Evolutionary conservation across 1,140 invertebrate species (phyloP).

Genomic region (Apis dorsata): DNA sequence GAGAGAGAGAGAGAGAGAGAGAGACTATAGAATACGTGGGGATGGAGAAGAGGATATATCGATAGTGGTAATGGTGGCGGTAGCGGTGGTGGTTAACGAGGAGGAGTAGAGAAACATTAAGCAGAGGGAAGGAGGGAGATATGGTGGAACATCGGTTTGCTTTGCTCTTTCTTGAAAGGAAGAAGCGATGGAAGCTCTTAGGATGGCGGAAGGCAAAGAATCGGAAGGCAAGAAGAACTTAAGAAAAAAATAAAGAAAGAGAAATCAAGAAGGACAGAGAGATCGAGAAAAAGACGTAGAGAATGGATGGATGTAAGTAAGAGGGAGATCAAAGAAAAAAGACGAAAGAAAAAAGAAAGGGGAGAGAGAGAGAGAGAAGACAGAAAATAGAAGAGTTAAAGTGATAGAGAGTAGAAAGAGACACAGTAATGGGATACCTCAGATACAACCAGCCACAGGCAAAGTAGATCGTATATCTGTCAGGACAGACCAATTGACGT

Average conservation of each 20-base stretch:
- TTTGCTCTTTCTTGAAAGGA: neutral
- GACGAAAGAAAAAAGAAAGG: neutral
- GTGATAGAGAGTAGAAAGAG: constrained; percentile 51
- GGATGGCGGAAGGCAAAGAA: neutral
- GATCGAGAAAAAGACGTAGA: neutral
- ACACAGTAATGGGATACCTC: constrained; percentile 82
- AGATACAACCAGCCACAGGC: constrained; percentile 89
- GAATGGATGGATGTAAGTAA: neutral
- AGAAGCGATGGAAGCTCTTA: neutral
- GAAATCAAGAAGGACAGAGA: neutral
- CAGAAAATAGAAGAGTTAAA: constrained; percentile 30
- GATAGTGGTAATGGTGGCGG: too few relatives aligned
- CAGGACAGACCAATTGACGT: constrained; percentile 56
- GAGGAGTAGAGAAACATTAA: constrained; percentile 11
- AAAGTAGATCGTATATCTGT: constrained; percentile 83
- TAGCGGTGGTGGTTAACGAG: constrained; percentile 6
- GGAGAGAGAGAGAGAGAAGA: neutral
- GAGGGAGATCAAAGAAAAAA: constrained; percentile 5
- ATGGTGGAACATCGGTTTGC: neutral
- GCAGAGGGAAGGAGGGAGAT: neutral
- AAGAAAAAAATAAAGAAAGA: neutral
- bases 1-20: neutral
- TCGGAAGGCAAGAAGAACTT: neutral
- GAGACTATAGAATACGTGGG: neutral
- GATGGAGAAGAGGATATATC: neutral